These are phyloP conservation scores for Falco naumanni DNA, from an alignment of 2,797 vertebrate genomes.

Conservation along the genomic window DNA sequence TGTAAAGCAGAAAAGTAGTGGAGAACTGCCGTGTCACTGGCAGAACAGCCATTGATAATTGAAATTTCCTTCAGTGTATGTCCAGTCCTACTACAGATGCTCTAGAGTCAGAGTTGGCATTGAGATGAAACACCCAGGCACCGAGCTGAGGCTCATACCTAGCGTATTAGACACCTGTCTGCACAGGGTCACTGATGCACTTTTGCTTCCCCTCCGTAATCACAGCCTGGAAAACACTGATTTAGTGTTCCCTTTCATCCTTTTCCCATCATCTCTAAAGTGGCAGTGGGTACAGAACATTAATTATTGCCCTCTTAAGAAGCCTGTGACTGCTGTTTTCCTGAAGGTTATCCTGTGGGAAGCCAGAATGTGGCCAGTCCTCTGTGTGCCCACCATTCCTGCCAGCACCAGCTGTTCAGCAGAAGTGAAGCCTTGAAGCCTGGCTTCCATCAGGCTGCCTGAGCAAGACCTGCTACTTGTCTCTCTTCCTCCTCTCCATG, in stretches of 20 bases:
- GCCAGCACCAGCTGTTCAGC: neutral
- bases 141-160: rapidly evolving
- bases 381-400: neutral
- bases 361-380: neutral
- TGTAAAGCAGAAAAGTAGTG: neutral
- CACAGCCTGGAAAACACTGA: neutral
- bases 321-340: neutral
- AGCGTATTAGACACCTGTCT: rapidly evolving
- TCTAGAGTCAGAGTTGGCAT: neutral
- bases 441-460: neutral
- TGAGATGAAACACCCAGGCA: neutral
- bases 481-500: neutral
- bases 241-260: neutral
- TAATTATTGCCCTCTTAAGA: neutral
- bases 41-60: neutral
- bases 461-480: neutral
- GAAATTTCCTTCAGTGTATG: neutral
- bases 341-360: neutral
- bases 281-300: neutral
- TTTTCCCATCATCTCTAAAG: neutral
- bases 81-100: neutral
- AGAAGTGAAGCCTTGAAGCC: neutral
- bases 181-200: neutral
- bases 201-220: neutral
- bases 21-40: neutral